Conservation (phyloP, 2,113 vertebrate species). For the Seriola dumerili region DNA sequence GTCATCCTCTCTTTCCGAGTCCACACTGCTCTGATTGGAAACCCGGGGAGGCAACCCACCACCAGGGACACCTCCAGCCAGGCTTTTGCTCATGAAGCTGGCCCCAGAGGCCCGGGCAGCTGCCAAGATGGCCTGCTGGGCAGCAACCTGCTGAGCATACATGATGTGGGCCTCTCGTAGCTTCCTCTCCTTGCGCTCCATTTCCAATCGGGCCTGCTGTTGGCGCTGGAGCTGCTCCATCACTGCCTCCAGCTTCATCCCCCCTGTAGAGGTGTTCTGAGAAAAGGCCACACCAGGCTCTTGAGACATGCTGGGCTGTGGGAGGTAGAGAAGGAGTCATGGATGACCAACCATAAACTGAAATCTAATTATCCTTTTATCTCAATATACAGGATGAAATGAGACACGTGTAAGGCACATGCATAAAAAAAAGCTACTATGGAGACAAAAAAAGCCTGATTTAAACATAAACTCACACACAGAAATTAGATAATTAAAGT, state of each 20-base stretch:
- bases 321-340: slow-evolving; percentile 43
- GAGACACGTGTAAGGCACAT: neutral
- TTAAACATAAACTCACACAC: slow-evolving; percentile 7
- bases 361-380: slow-evolving; percentile 41
- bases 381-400: slow-evolving; percentile 20
- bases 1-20: slow-evolving; percentile 89
- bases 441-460: neutral
- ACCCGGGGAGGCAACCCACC: slow-evolving; percentile 66
- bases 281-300: slow-evolving; percentile 85
- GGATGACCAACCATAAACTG: slow-evolving; percentile 27
- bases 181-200: slow-evolving; percentile 92
- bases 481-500: neutral
- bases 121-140: slow-evolving; percentile 89
- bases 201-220: slow-evolving; percentile 88
- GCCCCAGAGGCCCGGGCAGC: slow-evolving; percentile 85
- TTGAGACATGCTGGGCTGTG: slow-evolving; percentile 87
- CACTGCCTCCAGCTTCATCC: slow-evolving; percentile 92
- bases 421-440: neutral
- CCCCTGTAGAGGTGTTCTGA: slow-evolving; percentile 86
- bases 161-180: slow-evolving; percentile 91
- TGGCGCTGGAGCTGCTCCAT: slow-evolving; percentile 96
- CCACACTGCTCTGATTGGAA: slow-evolving; percentile 87
- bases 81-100: slow-evolving; percentile 83
- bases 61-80: slow-evolving; percentile 60
- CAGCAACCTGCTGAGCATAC: slow-evolving; percentile 90